Percentiles rank a stretch among this genome's conserved stretches.
These are phyloP conservation scores for Neolamprologus sp. DNA, from an alignment of 2,113 vertebrate species.

Conservation along the genomic window DNA sequence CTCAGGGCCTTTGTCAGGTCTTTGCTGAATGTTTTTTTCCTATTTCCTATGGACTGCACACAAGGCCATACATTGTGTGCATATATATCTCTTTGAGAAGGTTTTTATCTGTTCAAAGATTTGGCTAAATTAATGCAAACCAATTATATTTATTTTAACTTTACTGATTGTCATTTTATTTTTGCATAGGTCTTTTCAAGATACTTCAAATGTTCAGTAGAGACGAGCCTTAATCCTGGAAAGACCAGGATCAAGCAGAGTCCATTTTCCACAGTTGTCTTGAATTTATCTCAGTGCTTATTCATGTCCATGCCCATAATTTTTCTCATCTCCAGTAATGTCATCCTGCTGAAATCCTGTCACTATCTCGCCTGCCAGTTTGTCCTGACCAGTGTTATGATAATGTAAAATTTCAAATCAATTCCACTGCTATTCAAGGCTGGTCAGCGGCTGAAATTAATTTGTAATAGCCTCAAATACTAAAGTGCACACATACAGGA, in stretches of 20 bases:
- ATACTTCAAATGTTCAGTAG: neutral
- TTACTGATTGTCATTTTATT: neutral
- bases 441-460: conserved; percentile 37
- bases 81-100: neutral
- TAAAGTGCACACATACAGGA: conserved; percentile 3
- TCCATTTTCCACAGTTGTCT: neutral
- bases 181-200: neutral
- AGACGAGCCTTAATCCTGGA: neutral
- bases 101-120: neutral
- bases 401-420: conserved; percentile 33
- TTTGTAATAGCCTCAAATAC: conserved; percentile 58
- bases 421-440: conserved; percentile 6
- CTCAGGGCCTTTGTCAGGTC: neutral
- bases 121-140: neutral
- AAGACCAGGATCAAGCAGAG: neutral
- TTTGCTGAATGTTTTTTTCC: neutral
- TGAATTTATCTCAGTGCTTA: neutral
- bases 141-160: neutral
- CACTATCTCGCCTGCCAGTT: neutral
- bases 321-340: neutral
- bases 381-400: neutral
- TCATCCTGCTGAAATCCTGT: neutral
- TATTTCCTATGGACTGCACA: neutral
- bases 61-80: neutral
- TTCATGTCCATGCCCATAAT: neutral